Evolutionary conservation across 2,888 invertebrate species (phyloP).

Genomic region (Hyalella azteca): DNA sequence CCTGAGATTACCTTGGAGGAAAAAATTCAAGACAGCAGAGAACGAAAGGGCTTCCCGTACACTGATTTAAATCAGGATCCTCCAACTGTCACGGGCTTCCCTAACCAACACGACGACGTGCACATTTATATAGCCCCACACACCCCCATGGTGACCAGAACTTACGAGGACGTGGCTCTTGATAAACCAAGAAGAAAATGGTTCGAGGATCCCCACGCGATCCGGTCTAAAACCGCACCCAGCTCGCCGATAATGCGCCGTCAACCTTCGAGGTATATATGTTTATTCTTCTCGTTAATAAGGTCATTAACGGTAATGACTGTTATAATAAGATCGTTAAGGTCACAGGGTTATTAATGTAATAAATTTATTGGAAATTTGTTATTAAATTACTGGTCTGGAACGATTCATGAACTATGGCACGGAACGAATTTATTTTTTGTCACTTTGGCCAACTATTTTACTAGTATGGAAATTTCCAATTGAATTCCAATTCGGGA

Average conservation of each 20-base stretch:
- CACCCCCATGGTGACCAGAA: background rate
- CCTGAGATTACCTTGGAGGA: background rate
- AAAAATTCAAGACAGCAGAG: background rate
- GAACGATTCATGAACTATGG: too few relatives aligned
- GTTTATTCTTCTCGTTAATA: background rate
- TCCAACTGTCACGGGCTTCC: background rate
- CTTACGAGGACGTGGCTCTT: background rate
- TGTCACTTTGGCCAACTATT: too few relatives aligned
- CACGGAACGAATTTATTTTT: too few relatives aligned
- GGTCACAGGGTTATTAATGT: too few relatives aligned
- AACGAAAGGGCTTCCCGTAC: constrained; percentile 12
- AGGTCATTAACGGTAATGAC: too few relatives aligned
- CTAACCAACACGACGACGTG: constrained; percentile 6
- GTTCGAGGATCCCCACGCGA: background rate
- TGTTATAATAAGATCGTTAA: too few relatives aligned
- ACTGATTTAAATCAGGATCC: constrained; percentile 6
- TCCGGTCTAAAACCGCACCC: background rate
- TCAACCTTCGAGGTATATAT: background rate
- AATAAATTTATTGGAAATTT: too few relatives aligned
- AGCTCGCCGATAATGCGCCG: background rate
- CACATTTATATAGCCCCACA: constrained; percentile 34
- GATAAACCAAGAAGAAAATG: constrained; percentile 1
- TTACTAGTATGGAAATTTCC: too few relatives aligned
- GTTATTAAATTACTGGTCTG: too few relatives aligned
- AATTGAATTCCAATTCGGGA: too few relatives aligned